Evolutionary conservation across 2,888 invertebrate species (phyloP), one percentile per base, ranked within the genome.

Genomic region (Amphimallon solstitiale): DNA sequence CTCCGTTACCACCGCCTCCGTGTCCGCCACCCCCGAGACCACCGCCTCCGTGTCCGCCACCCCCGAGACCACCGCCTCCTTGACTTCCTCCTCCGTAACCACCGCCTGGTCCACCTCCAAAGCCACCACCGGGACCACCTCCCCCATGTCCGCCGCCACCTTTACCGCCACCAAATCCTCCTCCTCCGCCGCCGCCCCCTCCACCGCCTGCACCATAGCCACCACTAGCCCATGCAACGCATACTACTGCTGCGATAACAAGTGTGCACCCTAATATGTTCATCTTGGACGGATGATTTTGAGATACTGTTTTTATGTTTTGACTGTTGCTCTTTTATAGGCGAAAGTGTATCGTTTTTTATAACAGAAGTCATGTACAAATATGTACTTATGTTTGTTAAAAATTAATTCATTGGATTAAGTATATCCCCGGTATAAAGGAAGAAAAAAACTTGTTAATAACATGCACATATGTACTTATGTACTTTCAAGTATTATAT

Each of bases 81-180:
- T 63, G 65, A 21, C 71, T 72, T 7, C 70, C 71, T 14, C 63
- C 43, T 48, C 66, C 70, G 19, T 19, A 45, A 38, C 68, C 68
- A 15, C 52, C 35, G 12, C 15, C 52, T 37, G 29, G 10, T 34
- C 52, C 52, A 10, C 43, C 56, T 19, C 70, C 70, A 12, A 68
- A 67, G 45, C 66, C 56, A 14, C 69, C 72, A 14, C 68, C 66
- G 14, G 35, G 23, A 0, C 59, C 63, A 52, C 59, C 65, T 14
- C 52, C 65, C 10, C 52, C 61, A 43, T 34, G 15, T 35, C 54
- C 19, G 5, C 54, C 54, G 5, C 37, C 38, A 37, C 52, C 68
- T 80, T 82, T 82, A 77, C 80, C 80, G 76, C 81, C 78, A 79
- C 80, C 80, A 80, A 79, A 80, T 77, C 78, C 82, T 43, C 67